Evolutionary conservation across 1,140 invertebrate genomes (phyloP).

Genomic region (Berghia stephanieae): DNA sequence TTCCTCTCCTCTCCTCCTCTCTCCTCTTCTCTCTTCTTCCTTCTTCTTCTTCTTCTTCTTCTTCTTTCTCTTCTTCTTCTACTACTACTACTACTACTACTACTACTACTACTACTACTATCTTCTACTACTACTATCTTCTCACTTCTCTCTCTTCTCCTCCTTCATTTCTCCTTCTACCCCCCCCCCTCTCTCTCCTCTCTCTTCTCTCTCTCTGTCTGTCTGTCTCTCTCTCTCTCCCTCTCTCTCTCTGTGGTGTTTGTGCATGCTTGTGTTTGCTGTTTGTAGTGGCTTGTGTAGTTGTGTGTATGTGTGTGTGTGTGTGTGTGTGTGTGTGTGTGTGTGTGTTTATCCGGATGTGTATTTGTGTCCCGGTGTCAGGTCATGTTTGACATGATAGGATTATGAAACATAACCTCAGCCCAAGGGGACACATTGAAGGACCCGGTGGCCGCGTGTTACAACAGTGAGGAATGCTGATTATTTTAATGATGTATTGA

Average conservation of each 20-base stretch:
- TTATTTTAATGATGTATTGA: no score
- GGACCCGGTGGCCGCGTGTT: no score
- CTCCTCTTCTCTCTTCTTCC: not conserved
- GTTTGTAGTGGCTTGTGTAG: not conserved
- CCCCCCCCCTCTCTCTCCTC: not conserved
- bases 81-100: constrained; percentile 2
- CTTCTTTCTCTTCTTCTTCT: no score
- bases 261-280: not conserved
- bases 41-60: no score
- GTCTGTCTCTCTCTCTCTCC: not conserved
- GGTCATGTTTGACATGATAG: no score
- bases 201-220: not conserved
- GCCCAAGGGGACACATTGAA: no score
- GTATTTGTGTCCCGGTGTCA: no score
- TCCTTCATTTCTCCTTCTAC: not conserved
- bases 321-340: constrained; percentile 7
- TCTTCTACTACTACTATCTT: not conserved
- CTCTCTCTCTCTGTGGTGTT: not conserved
- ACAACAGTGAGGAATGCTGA: no score
- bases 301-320: not conserved
- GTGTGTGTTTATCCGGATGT: no score
- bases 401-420: no score
- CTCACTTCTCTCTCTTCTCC: not conserved
- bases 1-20: not conserved
- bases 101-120: not conserved